Evolutionary conservation across 2,797 vertebrate species (phyloP).

Genomic region (Alcedo atthis): DNA sequence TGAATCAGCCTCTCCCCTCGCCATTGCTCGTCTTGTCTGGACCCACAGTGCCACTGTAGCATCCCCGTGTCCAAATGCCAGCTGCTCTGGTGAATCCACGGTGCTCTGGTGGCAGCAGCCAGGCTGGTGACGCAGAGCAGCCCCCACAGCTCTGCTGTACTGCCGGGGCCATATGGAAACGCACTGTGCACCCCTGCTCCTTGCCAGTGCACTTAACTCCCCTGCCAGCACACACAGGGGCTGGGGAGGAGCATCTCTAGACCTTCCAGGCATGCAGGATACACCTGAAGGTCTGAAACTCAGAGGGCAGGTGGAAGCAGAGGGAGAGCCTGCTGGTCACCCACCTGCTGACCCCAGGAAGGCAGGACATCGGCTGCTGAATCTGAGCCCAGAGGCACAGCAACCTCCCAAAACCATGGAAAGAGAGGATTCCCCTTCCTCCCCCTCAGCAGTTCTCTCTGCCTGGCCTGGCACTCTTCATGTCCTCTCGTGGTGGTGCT

Average conservation of each 20-base stretch:
- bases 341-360: background rate
- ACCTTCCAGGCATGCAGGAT: background rate
- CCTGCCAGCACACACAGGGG: background rate
- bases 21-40: background rate
- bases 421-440: background rate
- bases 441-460: background rate
- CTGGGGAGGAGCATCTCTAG: background rate
- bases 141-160: background rate
- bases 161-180: background rate
- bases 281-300: background rate
- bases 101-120: background rate
- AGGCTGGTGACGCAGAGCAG: background rate
- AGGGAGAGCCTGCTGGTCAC: background rate
- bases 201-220: background rate
- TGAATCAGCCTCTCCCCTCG: background rate
- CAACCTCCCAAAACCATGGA: fast-evolving
- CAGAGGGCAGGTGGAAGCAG: background rate
- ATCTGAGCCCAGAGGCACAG: fast-evolving
- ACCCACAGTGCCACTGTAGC: fast-evolving
- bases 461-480: background rate
- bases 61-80: background rate
- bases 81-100: background rate
- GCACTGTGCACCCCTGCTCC: fast-evolving
- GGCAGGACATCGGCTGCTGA: background rate
- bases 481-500: fast-evolving